phyloP scores from a whole-genome alignment of 2,113 vertebrate genomes.

The Brienomyrus longianalis region DNA sequence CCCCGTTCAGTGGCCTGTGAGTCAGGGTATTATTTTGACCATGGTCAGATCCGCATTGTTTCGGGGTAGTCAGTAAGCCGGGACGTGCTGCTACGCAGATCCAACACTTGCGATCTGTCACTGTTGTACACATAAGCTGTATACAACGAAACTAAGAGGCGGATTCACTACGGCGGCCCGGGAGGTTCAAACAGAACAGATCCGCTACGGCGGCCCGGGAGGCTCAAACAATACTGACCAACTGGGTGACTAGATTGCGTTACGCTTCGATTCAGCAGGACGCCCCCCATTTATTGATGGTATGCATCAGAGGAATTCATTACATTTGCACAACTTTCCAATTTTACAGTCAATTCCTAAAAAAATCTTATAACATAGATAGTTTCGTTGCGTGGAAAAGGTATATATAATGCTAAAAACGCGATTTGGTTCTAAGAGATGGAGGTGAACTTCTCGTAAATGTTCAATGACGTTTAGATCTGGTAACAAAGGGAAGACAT shows the following conservation, averaged over 20 bases:
- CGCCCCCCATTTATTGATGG: neutral
- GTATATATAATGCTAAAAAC: neutral
- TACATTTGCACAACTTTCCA: neutral
- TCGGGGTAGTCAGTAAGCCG: neutral
- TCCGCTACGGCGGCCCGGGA: neutral
- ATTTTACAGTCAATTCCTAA: neutral
- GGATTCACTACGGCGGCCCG: neutral
- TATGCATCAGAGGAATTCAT: neutral
- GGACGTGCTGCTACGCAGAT: neutral
- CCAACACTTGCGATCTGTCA: neutral
- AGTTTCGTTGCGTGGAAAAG: neutral
- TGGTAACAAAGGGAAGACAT: neutral
- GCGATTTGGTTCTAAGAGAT: neutral
- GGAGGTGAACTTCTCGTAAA: neutral
- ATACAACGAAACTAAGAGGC: neutral
- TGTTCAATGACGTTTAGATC: neutral
- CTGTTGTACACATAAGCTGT: neutral
- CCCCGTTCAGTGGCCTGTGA: neutral
- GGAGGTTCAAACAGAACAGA: neutral
- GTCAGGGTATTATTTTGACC: neutral
- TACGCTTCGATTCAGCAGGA: neutral
- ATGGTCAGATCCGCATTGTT: neutral
- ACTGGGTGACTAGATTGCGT: neutral
- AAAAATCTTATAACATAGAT: neutral
- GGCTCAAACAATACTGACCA: neutral